These are phyloP conservation scores for Sylvilagus floridanus DNA, from an alignment of 2,797 vertebrate species.

Conservation along the genomic window DNA sequence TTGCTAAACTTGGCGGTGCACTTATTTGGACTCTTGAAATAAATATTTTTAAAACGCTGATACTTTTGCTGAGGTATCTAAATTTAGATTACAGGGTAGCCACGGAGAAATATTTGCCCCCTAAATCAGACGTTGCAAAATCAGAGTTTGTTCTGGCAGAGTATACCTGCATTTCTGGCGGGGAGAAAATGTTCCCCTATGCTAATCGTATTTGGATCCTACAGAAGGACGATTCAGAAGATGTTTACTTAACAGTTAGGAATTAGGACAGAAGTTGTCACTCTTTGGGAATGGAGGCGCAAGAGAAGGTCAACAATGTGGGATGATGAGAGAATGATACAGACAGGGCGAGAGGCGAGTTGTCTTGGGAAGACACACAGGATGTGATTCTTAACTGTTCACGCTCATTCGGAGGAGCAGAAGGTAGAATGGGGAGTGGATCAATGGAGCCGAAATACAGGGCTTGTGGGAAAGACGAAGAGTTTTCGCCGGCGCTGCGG, in stretches of 20 bases:
- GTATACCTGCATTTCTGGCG: neutral
- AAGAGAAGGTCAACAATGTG: neutral
- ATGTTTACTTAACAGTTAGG: neutral
- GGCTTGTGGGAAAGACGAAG: no score
- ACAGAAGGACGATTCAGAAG: conserved; percentile 47
- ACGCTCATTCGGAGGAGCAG: neutral
- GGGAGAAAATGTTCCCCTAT: conserved; percentile 18
- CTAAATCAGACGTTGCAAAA: conserved; percentile 3
- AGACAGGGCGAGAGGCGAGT: neutral
- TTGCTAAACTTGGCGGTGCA: neutral
- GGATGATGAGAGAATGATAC: neutral
- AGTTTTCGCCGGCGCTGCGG: no score
- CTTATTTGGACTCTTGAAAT: conserved; percentile 53
- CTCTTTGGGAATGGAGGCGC: neutral
- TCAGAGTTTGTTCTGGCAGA: conserved; percentile 50
- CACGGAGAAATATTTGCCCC: conserved; percentile 28
- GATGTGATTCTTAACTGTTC: neutral
- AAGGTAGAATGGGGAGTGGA: rapidly evolving
- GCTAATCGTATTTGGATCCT: conserved; percentile 38
- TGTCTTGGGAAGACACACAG: neutral
- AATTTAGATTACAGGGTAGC: conserved; percentile 41
- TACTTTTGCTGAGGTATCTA: conserved; percentile 38
- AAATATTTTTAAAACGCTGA: conserved; percentile 35
- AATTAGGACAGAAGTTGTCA: neutral
- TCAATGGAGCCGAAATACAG: neutral